Evolutionary conservation across 2,888 invertebrate genomes (phyloP).

Genomic region (Orchesellides sinensis): DNA sequence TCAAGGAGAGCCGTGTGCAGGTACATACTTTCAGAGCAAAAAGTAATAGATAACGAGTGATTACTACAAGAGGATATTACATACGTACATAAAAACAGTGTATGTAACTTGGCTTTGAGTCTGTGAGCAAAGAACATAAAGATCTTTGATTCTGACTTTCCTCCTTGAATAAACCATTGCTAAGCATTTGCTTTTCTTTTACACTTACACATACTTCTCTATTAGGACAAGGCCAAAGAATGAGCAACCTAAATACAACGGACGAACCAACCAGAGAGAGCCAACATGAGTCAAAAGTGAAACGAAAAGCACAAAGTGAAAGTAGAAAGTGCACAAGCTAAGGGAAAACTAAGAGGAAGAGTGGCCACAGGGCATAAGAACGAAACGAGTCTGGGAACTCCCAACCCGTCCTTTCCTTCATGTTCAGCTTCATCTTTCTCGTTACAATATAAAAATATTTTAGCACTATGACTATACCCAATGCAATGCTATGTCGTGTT

Average conservation of each 20-base stretch:
- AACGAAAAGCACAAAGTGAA: slow-evolving; percentile 35
- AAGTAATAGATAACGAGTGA: not conserved
- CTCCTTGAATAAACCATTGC: not conserved
- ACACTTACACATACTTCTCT: too few relatives aligned
- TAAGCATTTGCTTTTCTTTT: too few relatives aligned
- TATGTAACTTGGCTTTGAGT: not conserved
- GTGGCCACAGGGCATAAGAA: slow-evolving; percentile 59
- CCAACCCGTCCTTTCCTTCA: slow-evolving; percentile 42
- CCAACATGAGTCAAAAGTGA: slow-evolving; percentile 47
- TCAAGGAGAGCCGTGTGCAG: not conserved
- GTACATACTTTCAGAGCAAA: not conserved
- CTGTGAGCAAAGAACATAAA: slow-evolving; percentile 1
- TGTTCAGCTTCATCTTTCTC: not conserved
- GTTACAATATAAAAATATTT: not conserved
- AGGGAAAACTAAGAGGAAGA: slow-evolving; percentile 44
- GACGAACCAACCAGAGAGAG: slow-evolving; percentile 25
- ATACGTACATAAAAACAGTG: not conserved
- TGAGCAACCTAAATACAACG: slow-evolving; percentile 43
- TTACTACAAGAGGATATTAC: not conserved
- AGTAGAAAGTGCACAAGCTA: slow-evolving; percentile 49
- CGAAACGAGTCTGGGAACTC: slow-evolving; percentile 50
- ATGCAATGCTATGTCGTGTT: not conserved
- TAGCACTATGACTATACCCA: not conserved
- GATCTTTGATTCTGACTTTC: slow-evolving; percentile 48
- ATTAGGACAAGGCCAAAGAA: not conserved